Conservation (phyloP, 2,797 vertebrate species). For the Notoglanidium macrostoma region DNA sequence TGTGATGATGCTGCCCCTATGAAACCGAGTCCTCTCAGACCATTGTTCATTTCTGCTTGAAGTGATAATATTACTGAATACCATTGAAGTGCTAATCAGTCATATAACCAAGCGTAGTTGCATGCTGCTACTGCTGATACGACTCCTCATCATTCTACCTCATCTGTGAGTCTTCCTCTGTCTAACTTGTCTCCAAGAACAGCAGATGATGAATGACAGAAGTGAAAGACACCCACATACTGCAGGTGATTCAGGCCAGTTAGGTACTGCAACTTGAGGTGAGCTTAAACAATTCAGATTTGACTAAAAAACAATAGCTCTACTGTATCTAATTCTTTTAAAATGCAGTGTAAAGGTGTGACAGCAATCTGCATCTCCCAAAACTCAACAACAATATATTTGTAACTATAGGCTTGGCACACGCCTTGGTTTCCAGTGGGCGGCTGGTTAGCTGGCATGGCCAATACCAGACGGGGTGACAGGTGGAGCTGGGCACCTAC, state of each 20-base stretch:
- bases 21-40: neutral
- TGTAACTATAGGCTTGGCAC: conserved; percentile 61
- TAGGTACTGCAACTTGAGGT: neutral
- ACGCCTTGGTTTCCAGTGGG: conserved; percentile 25
- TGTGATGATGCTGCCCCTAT: conserved; percentile 7
- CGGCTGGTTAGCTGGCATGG: conserved; percentile 32
- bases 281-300: neutral
- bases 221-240: conserved; percentile 21
- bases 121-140: neutral
- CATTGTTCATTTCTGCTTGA: conserved; percentile 33
- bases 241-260: neutral
- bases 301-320: neutral
- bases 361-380: neutral
- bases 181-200: neutral
- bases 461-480: conserved; percentile 50
- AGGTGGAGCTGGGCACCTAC: conserved; percentile 49
- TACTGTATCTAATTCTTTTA: conserved; percentile 10
- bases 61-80: conserved; percentile 37
- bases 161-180: neutral
- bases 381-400: conserved; percentile 63
- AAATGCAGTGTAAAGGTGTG: neutral
- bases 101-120: neutral
- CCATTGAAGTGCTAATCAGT: conserved; percentile 20
- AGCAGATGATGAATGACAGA: neutral
- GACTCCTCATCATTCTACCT: conserved; percentile 12